Evolutionary conservation across 2,797 vertebrate genomes (phyloP), one percentile per base, ranked within the genome.

Genomic region (Distichodus sexfasciatus): DNA sequence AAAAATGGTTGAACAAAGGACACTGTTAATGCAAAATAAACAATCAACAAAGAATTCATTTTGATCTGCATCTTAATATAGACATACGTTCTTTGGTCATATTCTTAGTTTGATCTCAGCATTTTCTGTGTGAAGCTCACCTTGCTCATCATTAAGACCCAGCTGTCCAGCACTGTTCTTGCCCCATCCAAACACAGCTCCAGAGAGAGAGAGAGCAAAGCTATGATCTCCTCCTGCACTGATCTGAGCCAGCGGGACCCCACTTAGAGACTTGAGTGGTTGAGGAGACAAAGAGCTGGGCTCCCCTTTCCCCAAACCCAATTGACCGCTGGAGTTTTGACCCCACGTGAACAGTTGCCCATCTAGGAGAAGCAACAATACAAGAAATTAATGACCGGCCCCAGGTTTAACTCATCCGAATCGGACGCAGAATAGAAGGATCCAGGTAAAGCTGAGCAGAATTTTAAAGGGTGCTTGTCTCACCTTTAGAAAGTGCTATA

Each of bases 401-500:
- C n/a, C n/a, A n/a, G n/a, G n/a, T n/a, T n/a, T n/a, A n/a, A n/a
- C n/a, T n/a, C n/a, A n/a, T n/a, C n/a, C n/a, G n/a, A n/a, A n/a
- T n/a, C n/a, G n/a, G n/a, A n/a, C n/a, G n/a, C n/a, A n/a, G n/a
- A n/a, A n/a, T n/a, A n/a, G n/a, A n/a, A n/a, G n/a, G n/a, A n/a
- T n/a, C n/a, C n/a, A n/a, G n/a, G 2, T 3, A 26, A 36, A 6
- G 26, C 7, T 24, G 4, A 65, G 33, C 12, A 14, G 1, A n/a
- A n/a, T 2, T 4, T 9, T 29, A 12, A 12, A 43, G n/a, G 4
- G 89, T 91, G 50, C 87, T 90, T 40, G 87, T 78, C 74, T 71
- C 88, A 99, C 97, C 96, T 94, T 93, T 92, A 78, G 95, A 94
- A 84, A 99, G 94, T 87, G 96, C 96, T 76, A 99, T 89, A 83